A percentile compares a stretch with the other conserved stretches of the same genome.
Evolutionary conservation across 2,797 vertebrate genomes (phyloP).

Genomic region (Tokudaia muenninki): DNA sequence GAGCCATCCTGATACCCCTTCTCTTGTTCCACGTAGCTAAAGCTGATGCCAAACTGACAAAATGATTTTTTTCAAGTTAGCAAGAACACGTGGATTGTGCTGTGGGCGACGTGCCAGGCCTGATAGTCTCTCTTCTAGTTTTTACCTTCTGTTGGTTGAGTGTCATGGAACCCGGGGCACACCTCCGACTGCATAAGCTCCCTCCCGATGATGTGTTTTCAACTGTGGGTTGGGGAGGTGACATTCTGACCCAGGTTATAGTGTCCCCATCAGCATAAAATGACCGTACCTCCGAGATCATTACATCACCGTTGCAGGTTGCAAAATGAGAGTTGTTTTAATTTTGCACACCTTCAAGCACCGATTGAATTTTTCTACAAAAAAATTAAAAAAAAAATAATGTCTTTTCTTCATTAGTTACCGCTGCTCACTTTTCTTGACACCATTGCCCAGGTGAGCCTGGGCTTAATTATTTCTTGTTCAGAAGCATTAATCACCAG

Average conservation of each 20-base stretch:
- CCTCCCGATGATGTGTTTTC: background rate
- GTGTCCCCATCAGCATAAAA: fast-evolving
- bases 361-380: background rate
- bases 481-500: background rate
- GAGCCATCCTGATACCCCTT: too few relatives aligned
- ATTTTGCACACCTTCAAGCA: background rate
- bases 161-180: background rate
- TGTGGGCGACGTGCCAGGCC: background rate
- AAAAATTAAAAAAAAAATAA: background rate
- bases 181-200: background rate
- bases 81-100: background rate
- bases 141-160: background rate
- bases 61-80: background rate
- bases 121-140: background rate
- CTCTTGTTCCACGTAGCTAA: background rate
- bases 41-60: background rate
- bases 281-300: background rate
- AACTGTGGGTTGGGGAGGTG: background rate
- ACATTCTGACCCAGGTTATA: fast-evolving
- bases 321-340: background rate
- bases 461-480: background rate
- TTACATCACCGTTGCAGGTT: background rate
- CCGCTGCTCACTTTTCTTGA: background rate
- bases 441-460: background rate
- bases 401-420: background rate